These are phyloP conservation scores for Thomomys bottae DNA, from an alignment of 2,113 vertebrate species.

Conservation along the genomic window DNA sequence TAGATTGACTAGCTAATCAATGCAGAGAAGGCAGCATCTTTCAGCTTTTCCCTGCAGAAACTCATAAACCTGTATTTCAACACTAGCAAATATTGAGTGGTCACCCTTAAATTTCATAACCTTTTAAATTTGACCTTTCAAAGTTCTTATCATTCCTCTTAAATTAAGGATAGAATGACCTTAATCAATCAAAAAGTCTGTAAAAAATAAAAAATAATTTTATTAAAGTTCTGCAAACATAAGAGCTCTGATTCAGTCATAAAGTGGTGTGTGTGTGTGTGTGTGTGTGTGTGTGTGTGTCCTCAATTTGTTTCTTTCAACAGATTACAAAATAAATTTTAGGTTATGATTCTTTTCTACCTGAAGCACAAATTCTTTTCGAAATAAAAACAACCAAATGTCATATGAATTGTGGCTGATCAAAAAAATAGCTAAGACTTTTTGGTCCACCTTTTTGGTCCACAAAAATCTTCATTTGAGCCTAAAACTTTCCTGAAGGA, in stretches of 20 bases:
- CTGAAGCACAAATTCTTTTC: constrained; percentile 67
- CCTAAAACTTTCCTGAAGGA: constrained; percentile 48
- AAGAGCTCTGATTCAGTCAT: constrained; percentile 14
- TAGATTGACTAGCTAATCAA: constrained; percentile 49
- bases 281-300: not conserved
- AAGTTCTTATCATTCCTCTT: constrained; percentile 68
- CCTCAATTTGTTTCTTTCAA: constrained; percentile 29
- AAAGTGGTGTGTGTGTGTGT: not conserved
- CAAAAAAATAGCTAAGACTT: constrained; percentile 3
- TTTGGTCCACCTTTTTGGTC: not conserved
- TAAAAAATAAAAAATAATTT: constrained; percentile 26
- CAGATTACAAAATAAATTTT: constrained; percentile 36
- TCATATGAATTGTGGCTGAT: constrained; percentile 64
- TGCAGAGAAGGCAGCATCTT: constrained; percentile 70
- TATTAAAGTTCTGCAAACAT: constrained; percentile 33
- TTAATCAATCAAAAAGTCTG: constrained; percentile 68
- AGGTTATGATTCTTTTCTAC: constrained; percentile 50
- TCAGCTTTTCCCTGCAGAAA: constrained; percentile 81
- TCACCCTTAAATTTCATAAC: constrained; percentile 76
- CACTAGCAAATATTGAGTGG: constrained; percentile 88
- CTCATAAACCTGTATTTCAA: constrained; percentile 89
- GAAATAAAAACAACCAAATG: constrained; percentile 55
- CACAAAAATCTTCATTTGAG: constrained; percentile 31
- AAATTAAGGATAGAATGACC: constrained; percentile 65
- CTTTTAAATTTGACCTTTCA: constrained; percentile 81